A percentile compares a stretch with the other conserved stretches of the same genome.
phyloP scores from a whole-genome alignment of 1,140 invertebrate species.

The Medauroidea extradentata region DNA sequence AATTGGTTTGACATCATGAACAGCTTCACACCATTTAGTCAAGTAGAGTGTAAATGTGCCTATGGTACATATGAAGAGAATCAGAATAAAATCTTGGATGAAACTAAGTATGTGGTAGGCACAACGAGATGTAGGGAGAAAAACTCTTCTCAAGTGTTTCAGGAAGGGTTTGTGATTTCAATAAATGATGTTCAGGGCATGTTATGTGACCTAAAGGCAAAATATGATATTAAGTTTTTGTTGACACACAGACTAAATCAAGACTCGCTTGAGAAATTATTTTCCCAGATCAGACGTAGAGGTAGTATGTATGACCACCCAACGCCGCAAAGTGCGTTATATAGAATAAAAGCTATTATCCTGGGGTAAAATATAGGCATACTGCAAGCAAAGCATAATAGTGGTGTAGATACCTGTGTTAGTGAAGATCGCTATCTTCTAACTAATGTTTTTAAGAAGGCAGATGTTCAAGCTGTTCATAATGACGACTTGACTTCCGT shows the following conservation, averaged over 20 bases:
- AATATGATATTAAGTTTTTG: too few species aligned
- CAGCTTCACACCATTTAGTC: neutral
- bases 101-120: conserved; percentile 8
- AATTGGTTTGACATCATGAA: conserved; percentile 23
- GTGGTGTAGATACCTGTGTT: conserved; percentile 2
- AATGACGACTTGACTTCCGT: too few species aligned
- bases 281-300: too few species aligned
- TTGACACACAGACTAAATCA: too few species aligned
- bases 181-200: conserved; percentile 6
- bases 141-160: conserved; percentile 20
- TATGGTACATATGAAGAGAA: conserved; percentile 14
- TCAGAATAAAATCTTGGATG: conserved; percentile 15
- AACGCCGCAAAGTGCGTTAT: too few species aligned
- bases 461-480: neutral
- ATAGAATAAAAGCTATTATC: too few species aligned
- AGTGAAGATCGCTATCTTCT: conserved; percentile 4
- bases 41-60: neutral
- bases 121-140: conserved; percentile 18
- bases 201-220: too few species aligned
- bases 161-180: conserved; percentile 17
- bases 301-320: too few species aligned
- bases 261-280: too few species aligned
- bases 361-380: conserved; percentile 24
- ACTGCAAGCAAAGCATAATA: conserved; percentile 12
- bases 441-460: conserved; percentile 8